phyloP scores from a whole-genome alignment of 2,113 vertebrate genomes.

The Scolopax mira region DNA sequence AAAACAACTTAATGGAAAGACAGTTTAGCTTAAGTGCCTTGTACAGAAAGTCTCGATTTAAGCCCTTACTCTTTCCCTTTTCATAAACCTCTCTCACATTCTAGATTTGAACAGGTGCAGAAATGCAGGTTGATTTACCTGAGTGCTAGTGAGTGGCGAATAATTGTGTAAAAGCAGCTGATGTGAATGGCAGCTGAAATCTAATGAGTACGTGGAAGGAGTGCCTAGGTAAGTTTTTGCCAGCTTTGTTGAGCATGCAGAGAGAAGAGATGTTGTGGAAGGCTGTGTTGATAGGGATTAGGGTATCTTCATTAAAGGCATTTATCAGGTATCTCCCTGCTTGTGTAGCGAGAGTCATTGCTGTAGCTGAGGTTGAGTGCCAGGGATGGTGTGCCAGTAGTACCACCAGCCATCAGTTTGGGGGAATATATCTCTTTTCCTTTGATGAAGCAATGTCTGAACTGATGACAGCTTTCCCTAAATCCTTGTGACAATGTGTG shows the following conservation, averaged over 20 bases:
- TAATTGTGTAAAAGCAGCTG: background rate
- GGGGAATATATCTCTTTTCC: background rate
- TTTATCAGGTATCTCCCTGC: background rate
- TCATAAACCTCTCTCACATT: background rate
- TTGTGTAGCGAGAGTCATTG: background rate
- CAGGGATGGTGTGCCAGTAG: background rate
- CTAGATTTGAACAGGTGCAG: background rate
- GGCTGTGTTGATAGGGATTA: background rate
- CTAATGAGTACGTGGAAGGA: rapidly evolving
- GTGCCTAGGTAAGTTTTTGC: background rate
- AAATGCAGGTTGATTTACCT: background rate
- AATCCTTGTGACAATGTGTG: rapidly evolving
- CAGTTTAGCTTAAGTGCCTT: background rate
- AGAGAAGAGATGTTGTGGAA: background rate
- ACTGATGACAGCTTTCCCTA: background rate
- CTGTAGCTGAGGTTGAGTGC: background rate
- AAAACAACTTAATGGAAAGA: background rate
- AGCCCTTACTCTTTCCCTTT: background rate
- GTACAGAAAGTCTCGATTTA: background rate
- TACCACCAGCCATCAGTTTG: background rate
- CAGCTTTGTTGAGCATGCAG: background rate
- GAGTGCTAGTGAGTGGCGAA: background rate
- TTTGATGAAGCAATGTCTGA: background rate
- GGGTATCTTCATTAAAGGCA: background rate
- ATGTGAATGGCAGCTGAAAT: background rate